Base-by-base conservation (phyloP, 2,888 invertebrate species). In the Epinotia ramella region DNA sequence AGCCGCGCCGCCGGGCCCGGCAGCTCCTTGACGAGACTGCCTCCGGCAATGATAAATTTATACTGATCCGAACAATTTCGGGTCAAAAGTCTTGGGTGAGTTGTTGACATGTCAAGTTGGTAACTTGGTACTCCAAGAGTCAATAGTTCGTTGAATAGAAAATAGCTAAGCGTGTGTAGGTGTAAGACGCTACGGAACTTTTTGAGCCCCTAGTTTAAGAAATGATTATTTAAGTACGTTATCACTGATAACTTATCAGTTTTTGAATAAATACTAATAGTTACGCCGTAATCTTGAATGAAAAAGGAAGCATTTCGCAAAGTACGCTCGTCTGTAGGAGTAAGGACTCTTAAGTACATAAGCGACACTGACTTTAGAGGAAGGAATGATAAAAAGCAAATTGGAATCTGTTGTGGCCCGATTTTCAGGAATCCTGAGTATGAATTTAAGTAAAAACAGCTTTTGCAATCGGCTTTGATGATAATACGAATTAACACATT, bases 21-120 rank as follows among this genome's bases (percentile, higher is more conserved):
- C 20, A 49, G 57, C 44, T 66, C 59, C 83, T 83, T 82, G 81
- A 79, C 81, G 86, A 87, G 88, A 88, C 87, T 89, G 16, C 49
- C 49, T 49, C 53, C 7, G 2, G 53, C 53, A n/a, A 46, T 3
- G 9, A 46, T 46, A 13, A 46, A 46, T 46, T 12, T 56, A 7
- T 56, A 56, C n/a, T 4, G 46, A 46, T 12, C 13, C 24, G 24
- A 71, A 57, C 24, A 72, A 53, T 44, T 78, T 77, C 69, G 76
- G 81, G 81, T 83, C 81, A 80, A 75, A 70, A 64, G 65, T 75
- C 70, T 59, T 49, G 56, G 71, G 73, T 62, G 71, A 74, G 78
- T 77, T 81, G 79, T 83, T 83, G 84, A 84, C 81, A 81, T 82
- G 83, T 84, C 84, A 83, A 84, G 80, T 78, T 77, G 78, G 40